Conservation (phyloP, 2,113 vertebrate species). For the Cariama cristata region DNA sequence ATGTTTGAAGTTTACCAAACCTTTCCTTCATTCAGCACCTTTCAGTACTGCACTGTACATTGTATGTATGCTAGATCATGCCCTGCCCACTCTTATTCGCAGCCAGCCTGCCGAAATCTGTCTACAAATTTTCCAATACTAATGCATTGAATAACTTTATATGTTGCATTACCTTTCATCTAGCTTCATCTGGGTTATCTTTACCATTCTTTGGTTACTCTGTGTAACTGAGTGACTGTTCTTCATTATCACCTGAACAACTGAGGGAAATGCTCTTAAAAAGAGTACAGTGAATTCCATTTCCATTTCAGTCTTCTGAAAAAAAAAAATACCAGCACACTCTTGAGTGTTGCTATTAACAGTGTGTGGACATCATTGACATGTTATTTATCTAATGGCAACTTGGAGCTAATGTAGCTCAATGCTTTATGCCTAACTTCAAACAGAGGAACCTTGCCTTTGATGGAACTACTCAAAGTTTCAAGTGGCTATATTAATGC, state of each 20-base stretch:
- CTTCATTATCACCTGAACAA: neutral
- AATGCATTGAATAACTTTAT: neutral
- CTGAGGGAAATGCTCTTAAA: neutral
- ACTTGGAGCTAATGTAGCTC: neutral
- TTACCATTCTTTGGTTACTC: neutral
- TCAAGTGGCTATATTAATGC: neutral
- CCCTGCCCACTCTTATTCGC: neutral
- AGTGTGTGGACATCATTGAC: neutral
- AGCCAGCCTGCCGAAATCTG: neutral
- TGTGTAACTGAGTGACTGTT: neutral
- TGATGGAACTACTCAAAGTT: neutral
- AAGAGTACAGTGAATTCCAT: neutral
- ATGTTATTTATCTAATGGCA: neutral
- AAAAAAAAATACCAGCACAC: neutral
- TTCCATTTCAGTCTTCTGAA: neutral
- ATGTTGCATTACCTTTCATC: neutral
- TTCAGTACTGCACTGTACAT: neutral
- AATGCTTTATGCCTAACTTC: neutral
- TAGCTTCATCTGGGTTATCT: neutral
- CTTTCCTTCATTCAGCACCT: neutral
- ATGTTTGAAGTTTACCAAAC: neutral
- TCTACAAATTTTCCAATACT: neutral
- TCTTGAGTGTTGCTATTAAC: neutral
- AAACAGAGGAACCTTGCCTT: neutral
- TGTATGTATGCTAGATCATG: neutral